A percentile compares a stretch with the other conserved stretches of the same genome.
phyloP scores from a whole-genome alignment of 2,113 vertebrate genomes.

The Nannobrachium achirus region DNA sequence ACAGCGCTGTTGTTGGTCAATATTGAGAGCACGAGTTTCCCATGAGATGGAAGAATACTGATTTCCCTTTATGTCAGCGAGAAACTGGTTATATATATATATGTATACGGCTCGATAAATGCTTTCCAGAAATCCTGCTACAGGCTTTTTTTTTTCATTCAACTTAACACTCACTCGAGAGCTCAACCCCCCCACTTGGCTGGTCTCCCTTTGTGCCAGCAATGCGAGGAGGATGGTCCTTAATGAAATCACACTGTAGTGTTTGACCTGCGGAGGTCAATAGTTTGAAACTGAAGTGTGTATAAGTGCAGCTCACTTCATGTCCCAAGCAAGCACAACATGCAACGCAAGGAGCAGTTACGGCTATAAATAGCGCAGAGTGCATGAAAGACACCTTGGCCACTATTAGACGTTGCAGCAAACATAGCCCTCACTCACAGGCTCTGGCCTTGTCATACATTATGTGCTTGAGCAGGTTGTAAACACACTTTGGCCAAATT shows the following conservation, averaged over 20 bases:
- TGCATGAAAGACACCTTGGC: constrained; percentile 62
- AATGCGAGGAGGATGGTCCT: constrained; percentile 10
- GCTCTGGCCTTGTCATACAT: constrained; percentile 45
- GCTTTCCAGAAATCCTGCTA: neutral
- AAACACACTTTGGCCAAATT: constrained; percentile 31
- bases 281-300: constrained; percentile 12
- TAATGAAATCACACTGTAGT: constrained; percentile 35
- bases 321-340: constrained; percentile 57
- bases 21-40: constrained; percentile 40
- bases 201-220: neutral
- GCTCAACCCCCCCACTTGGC: neutral
- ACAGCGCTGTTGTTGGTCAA: constrained; percentile 44
- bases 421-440: constrained; percentile 60
- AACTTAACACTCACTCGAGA: neutral
- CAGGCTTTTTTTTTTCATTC: constrained; percentile 20
- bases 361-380: constrained; percentile 68
- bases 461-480: constrained; percentile 11
- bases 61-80: constrained; percentile 15
- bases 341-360: constrained; percentile 57
- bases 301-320: constrained; percentile 37
- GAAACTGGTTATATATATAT: neutral
- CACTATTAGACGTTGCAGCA: constrained; percentile 67
- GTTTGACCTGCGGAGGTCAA: constrained; percentile 8
- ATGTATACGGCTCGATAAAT: neutral
- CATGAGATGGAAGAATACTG: neutral